Conservation (phyloP, 2,888 invertebrate species). For the Heliconius ismenius region DNA sequence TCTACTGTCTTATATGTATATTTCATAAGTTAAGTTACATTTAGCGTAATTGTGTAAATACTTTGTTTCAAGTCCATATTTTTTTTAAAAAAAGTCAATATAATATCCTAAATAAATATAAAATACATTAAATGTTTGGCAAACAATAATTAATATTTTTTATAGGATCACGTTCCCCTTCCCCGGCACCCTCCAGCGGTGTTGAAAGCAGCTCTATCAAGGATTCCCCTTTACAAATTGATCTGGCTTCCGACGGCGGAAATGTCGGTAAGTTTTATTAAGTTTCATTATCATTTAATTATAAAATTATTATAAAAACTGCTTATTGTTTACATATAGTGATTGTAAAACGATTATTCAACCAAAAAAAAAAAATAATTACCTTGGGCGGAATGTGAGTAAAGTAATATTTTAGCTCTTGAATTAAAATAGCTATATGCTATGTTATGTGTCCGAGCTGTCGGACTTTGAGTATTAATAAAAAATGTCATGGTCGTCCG, state of each 20-base stretch:
- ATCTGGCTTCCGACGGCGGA: constrained; percentile 85
- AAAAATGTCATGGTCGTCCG: no score
- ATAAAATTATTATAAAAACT: no score
- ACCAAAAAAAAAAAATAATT: no score
- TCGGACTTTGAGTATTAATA: no score
- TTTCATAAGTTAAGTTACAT: not conserved
- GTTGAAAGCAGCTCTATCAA: constrained; percentile 92
- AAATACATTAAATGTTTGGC: not conserved
- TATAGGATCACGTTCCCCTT: constrained; percentile 89
- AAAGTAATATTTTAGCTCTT: no score
- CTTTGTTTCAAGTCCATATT: not conserved
- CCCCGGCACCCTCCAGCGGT: constrained; percentile 93
- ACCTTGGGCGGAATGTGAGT: no score
- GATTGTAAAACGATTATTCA: no score
- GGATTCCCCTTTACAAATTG: constrained; percentile 90
- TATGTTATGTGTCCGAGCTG: no score
- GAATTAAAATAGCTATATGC: no score
- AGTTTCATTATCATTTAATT: no score
- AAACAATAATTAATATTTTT: constrained; percentile 8
- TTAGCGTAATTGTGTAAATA: not conserved
- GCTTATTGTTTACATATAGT: no score
- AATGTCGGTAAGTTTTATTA: constrained; percentile 67
- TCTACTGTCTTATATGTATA: no score
- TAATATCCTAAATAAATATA: not conserved
- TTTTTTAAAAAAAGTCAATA: not conserved